Evolutionary conservation across 2,797 vertebrate genomes (phyloP).

Genomic region (Antrozous pallidus): DNA sequence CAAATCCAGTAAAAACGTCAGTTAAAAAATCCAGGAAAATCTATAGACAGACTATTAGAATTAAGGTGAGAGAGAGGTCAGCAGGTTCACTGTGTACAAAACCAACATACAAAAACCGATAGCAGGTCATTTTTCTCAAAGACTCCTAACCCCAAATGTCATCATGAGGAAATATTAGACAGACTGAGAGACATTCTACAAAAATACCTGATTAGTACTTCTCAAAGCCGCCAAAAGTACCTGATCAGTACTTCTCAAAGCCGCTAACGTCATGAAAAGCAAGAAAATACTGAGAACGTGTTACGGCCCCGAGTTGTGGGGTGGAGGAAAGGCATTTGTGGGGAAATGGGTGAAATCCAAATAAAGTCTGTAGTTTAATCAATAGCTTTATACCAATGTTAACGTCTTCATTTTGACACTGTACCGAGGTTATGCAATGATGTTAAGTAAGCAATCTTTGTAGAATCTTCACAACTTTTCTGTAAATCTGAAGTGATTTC

Average conservation of each 20-base stretch:
- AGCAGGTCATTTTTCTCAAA: background rate
- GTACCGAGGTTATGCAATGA: background rate
- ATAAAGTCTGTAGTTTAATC: background rate
- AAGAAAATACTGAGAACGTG: background rate
- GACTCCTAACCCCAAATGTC: background rate
- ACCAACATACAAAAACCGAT: background rate
- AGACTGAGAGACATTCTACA: background rate
- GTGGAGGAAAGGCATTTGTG: background rate
- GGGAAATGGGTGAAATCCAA: background rate
- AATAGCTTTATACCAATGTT: background rate
- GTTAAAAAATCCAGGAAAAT: background rate
- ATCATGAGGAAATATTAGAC: background rate
- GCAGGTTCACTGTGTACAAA: background rate
- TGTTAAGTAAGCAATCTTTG: background rate
- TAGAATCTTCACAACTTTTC: constrained; percentile 3
- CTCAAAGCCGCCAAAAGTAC: no score
- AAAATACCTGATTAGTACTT: no score
- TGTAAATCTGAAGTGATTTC: background rate
- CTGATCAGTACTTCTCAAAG: background rate
- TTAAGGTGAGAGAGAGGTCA: background rate
- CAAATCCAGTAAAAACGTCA: background rate
- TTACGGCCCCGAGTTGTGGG: background rate
- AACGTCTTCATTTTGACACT: background rate
- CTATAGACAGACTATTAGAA: background rate
- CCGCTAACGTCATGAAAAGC: background rate